Percentiles rank a stretch among this genome's conserved stretches.
These are phyloP conservation scores for Lycaon pictus DNA, from an alignment of 2,113 vertebrate species.

Conservation along the genomic window DNA sequence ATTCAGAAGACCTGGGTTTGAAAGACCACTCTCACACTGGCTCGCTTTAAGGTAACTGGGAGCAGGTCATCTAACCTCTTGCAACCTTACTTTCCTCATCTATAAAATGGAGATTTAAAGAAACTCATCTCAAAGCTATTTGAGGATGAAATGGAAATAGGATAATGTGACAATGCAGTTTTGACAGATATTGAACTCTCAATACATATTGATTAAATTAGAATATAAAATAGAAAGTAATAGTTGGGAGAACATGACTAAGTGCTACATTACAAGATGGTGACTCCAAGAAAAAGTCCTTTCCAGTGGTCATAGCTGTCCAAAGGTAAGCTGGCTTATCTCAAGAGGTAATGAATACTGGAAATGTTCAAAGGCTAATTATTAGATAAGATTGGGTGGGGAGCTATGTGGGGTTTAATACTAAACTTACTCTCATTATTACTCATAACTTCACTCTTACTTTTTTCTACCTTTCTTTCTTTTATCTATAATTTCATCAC, in stretches of 20 bases:
- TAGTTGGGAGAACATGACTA: not conserved
- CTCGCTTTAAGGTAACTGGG: not conserved
- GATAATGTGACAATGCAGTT: not conserved
- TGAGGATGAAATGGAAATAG: slow-evolving; percentile 19
- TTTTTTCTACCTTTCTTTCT: not conserved
- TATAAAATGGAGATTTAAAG: not conserved
- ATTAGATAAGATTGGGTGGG: not conserved
- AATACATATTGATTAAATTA: not conserved
- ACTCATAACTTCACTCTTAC: not conserved
- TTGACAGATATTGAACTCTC: not conserved
- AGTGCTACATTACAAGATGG: not conserved
- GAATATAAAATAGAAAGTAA: not conserved
- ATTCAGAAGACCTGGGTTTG: not conserved
- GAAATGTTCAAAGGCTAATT: not conserved
- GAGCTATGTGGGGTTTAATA: not conserved
- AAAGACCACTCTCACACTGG: not conserved
- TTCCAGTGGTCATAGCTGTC: not conserved
- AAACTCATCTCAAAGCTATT: not conserved
- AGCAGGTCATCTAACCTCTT: not conserved
- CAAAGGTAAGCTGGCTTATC: not conserved
- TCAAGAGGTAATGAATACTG: not conserved
- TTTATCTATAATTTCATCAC: not conserved
- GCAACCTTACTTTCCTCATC: not conserved
- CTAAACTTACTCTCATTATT: not conserved
- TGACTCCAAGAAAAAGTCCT: not conserved